Conservation (phyloP, 2,113 vertebrate species). For the Mus pahari region DNA sequence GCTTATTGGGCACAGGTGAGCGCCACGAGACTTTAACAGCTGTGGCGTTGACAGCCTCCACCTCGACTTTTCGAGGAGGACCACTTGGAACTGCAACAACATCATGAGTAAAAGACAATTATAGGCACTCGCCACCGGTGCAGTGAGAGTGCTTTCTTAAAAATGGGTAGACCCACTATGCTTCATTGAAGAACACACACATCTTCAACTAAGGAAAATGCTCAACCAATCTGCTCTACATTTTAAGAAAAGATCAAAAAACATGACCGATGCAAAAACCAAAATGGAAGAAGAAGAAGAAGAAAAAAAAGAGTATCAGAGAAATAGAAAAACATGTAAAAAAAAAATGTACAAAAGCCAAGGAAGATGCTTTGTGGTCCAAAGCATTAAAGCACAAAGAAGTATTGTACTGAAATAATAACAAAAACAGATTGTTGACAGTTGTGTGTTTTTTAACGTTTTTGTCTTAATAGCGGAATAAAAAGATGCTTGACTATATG, state of each 20-base stretch:
- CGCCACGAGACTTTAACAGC: slow-evolving; percentile 99
- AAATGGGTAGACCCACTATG: slow-evolving; percentile 91
- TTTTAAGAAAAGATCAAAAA: slow-evolving; percentile 96
- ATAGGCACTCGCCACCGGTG: slow-evolving; percentile 89
- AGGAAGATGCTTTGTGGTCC: slow-evolving; percentile 94
- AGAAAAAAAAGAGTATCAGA: slow-evolving; percentile 93
- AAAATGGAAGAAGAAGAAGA: slow-evolving; percentile 89
- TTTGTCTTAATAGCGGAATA: slow-evolving; percentile 77
- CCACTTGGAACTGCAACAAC: slow-evolving; percentile 99
- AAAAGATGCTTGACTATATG: slow-evolving; percentile 84
- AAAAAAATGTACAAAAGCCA: slow-evolving; percentile 96
- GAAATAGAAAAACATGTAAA: slow-evolving; percentile 95
- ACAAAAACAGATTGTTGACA: slow-evolving; percentile 79
- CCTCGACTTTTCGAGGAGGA: slow-evolving; percentile 99
- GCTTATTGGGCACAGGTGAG: slow-evolving; percentile 97
- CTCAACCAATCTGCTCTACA: slow-evolving; percentile 89
- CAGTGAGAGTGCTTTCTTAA: slow-evolving; percentile 82
- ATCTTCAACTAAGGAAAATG: slow-evolving; percentile 86
- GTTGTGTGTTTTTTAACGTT: slow-evolving; percentile 69
- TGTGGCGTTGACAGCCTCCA: slow-evolving; percentile 99
- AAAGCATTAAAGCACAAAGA: slow-evolving; percentile 94
- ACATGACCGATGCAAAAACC: slow-evolving; percentile 95
- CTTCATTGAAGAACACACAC: slow-evolving; percentile 89
- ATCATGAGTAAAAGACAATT: slow-evolving; percentile 98
- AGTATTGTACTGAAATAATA: slow-evolving; percentile 87